Evolutionary conservation across 37 sponge, comb jelly and placozoan species (phyloP), one percentile per base, ranked within the genome.

Genomic region (Halisarca cf. caerulea): DNA sequence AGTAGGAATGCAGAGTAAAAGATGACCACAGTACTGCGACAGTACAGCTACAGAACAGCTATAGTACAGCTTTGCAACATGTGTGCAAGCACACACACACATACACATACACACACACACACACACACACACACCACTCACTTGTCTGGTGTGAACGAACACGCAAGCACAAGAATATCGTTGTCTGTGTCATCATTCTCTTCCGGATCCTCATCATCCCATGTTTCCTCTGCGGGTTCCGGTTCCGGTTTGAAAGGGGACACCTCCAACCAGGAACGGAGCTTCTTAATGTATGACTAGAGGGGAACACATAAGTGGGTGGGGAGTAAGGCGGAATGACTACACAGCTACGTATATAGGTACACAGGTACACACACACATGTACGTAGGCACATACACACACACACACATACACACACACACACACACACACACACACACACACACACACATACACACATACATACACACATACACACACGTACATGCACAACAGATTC

Each of bases 401-500:
- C n/a, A n/a, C n/a, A n/a, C n/a, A n/a, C n/a, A n/a, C n/a, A n/a
- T n/a, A n/a, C n/a, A n/a, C n/a, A n/a, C n/a, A n/a, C n/a, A n/a
- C n/a, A n/a, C n/a, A n/a, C n/a, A n/a, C n/a, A n/a, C n/a, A n/a
- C n/a, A n/a, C n/a, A n/a, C n/a, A n/a, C n/a, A n/a, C n/a, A n/a
- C n/a, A n/a, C n/a, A n/a, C n/a, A n/a, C n/a, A n/a, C n/a, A n/a
- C n/a, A n/a, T n/a, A n/a, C n/a, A n/a, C 6, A 47, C 51, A 47
- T 6, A 47, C 11, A 11, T 47, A 47, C 51, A 14, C 51, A 47
- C 51, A 47, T 47, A 47, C 51, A 47, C 51, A 47, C 9, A 24
- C 84, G 45, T 25, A 97, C 98, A 89, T 91, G 88, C 35, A 93
- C 40, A 58, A 96, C 94, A 83, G 90, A 85, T 58, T 92, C 93